These are phyloP conservation scores for Hystrix brachyura DNA, from an alignment of 2,113 vertebrate genomes.

Conservation along the genomic window DNA sequence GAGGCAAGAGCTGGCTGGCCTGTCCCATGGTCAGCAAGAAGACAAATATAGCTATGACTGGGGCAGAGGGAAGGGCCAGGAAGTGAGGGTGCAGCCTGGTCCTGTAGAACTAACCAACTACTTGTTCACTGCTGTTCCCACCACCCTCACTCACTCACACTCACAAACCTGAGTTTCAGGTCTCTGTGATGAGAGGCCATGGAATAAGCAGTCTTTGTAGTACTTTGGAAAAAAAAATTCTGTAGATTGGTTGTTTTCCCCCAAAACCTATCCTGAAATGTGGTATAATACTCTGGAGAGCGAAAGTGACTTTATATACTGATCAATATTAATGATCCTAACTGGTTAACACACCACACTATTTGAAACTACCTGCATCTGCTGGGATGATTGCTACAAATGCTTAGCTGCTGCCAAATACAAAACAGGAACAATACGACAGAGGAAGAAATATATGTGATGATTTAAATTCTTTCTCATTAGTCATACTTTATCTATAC, in stretches of 20 bases:
- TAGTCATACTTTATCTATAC: slow-evolving; percentile 55
- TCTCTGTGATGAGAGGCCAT: not conserved
- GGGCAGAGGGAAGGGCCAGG: not conserved
- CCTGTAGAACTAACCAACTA: not conserved
- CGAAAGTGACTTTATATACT: not conserved
- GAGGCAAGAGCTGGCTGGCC: not conserved
- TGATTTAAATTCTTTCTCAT: slow-evolving; percentile 48
- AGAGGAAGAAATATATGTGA: not conserved
- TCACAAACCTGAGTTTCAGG: not conserved
- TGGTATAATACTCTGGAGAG: not conserved
- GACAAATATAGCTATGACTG: not conserved
- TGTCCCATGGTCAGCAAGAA: not conserved
- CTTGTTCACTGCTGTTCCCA: not conserved
- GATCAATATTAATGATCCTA: slow-evolving; percentile 11
- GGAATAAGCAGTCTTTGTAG: not conserved
- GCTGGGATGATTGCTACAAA: not conserved
- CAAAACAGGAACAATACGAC: not conserved
- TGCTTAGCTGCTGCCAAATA: not conserved
- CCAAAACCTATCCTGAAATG: not conserved
- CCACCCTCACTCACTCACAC: not conserved
- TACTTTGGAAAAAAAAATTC: not conserved
- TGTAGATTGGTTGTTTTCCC: not conserved
- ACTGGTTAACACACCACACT: not conserved
- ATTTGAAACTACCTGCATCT: slow-evolving; percentile 35
- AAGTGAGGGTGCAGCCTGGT: not conserved